A percentile compares a stretch with the other conserved stretches of the same genome.
phyloP scores from a whole-genome alignment of 2,113 vertebrate genomes.

The Tichodroma muraria region DNA sequence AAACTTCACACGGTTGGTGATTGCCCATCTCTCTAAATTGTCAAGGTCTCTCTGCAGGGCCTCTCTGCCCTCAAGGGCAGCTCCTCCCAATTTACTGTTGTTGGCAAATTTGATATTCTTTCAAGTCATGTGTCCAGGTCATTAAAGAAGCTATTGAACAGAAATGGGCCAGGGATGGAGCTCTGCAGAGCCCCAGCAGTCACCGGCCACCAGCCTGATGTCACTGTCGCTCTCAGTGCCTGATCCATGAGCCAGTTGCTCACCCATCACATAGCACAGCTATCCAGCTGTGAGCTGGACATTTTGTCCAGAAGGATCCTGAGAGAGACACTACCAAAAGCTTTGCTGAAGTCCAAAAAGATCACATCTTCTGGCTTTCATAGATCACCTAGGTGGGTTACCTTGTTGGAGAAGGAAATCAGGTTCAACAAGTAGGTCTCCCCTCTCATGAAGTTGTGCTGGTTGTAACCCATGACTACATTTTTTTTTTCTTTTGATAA shows the following conservation, averaged over 20 bases:
- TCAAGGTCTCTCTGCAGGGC: background rate
- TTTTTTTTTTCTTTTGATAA: background rate
- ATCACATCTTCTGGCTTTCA: background rate
- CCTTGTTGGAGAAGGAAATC: background rate
- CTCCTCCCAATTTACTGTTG: background rate
- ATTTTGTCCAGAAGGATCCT: background rate
- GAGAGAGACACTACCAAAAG: background rate
- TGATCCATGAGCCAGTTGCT: background rate
- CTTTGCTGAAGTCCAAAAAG: background rate
- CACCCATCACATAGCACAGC: background rate
- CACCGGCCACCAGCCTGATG: background rate
- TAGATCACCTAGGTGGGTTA: background rate
- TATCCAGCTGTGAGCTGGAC: background rate
- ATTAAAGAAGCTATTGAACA: background rate
- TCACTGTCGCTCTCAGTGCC: background rate
- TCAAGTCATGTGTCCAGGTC: background rate
- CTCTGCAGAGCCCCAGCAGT: background rate
- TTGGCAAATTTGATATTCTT: background rate
- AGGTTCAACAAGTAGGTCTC: background rate
- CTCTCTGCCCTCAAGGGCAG: background rate
- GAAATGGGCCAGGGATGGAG: background rate
- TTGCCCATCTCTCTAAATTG: background rate
- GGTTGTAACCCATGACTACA: background rate
- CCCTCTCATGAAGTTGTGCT: background rate
- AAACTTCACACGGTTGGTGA: rapidly evolving